Evolutionary conservation across 2,113 vertebrate genomes (phyloP), one percentile per base, ranked within the genome.

Genomic region (Myotis yumanensis): DNA sequence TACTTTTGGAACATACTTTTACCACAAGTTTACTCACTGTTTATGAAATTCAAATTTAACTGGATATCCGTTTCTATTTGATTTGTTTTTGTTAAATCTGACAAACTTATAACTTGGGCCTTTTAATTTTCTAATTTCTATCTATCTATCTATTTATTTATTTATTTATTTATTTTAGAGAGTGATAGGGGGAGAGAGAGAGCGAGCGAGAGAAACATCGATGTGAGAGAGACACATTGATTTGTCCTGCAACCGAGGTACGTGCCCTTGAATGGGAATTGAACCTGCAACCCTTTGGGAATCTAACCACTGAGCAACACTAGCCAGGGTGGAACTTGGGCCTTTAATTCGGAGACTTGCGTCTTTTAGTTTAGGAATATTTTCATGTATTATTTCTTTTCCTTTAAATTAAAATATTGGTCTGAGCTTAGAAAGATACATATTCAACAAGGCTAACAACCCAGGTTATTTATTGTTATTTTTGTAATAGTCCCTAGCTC

Each of bases 11-110:
- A 68, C 18, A 15, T 12, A 17, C 14, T 88, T 84, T 43, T 2
- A 40, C 51, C 46, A n/a, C 35, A 87, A 90, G 52, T 87, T 54
- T 69, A n/a, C 7, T 72, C 5, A 8, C 22, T 84, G 11, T 51
- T 83, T 59, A 48, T 85, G 46, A 86, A 91, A 88, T 87, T 82
- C 77, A 86, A 91, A 88, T 87, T 82, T 83, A 87, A 32, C 76
- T 8, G 16, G 30, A 16, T 46, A 20, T 40, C 16, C 18, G 16
- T 54, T 76, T 54, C 11, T 73, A 37, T 64, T 82, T 52, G 64
- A 6, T 80, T 69, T 86, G 66, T 69, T 71, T 77, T 83, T 57
- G 28, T 5, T 75, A 59, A 84, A 28, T 52, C 35, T 52, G 7
- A 30, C 54, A 73, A 52, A 9, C 28, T 30, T 83, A 23, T 22